phyloP scores from a whole-genome alignment of 2,888 invertebrate genomes.

The Neoascia interrupta region DNA sequence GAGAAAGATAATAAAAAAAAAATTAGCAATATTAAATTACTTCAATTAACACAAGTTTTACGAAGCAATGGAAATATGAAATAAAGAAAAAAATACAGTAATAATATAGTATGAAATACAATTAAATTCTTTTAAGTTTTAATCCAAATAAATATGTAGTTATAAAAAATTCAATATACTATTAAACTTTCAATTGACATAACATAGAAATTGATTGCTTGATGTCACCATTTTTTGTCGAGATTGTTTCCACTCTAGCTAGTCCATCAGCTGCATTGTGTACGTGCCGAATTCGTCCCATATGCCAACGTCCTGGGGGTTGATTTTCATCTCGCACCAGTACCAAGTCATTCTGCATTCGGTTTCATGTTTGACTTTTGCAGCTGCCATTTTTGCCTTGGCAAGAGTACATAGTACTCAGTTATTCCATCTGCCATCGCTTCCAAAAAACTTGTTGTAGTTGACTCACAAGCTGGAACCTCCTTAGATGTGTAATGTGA shows the following conservation, averaged over 20 bases:
- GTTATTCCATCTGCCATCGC: neutral
- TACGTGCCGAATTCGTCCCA: neutral
- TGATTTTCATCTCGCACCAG: neutral
- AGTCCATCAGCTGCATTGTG: neutral
- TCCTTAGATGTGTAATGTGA: too few relatives aligned
- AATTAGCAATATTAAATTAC: too few relatives aligned
- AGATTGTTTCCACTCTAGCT: neutral
- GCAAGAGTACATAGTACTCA: neutral
- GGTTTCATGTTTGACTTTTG: neutral
- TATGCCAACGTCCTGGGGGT: neutral
- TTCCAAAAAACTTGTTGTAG: too few relatives aligned
- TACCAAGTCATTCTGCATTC: neutral
- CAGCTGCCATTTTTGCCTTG: neutral
- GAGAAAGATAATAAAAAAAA: too few relatives aligned
- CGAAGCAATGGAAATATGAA: too few relatives aligned
- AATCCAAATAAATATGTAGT: too few relatives aligned
- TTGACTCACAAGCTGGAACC: too few relatives aligned
- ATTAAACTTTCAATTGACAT: neutral
- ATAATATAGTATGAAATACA: too few relatives aligned
- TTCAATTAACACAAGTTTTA: too few relatives aligned
- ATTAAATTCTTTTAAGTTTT: too few relatives aligned
- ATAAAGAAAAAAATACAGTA: too few relatives aligned
- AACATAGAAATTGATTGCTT: neutral
- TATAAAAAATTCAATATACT: neutral
- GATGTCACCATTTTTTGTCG: neutral